Conservation (phyloP, 1,140 invertebrate species). For the Thaumatotibia leucotreta region DNA sequence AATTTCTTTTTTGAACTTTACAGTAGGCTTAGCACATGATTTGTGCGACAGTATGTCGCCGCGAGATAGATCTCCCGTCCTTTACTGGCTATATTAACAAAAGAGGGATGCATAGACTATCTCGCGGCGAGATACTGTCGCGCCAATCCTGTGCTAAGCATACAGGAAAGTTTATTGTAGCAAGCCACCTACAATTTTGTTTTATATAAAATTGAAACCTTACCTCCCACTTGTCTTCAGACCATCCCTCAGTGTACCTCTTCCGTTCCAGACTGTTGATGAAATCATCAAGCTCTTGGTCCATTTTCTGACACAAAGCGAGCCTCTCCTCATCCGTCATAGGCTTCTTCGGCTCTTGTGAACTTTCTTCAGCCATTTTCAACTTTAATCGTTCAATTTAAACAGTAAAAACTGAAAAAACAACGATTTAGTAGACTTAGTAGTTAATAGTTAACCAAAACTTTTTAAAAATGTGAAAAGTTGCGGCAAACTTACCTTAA, state of each 20-base stretch:
- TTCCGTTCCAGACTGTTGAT: conserved; percentile 86
- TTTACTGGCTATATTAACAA: too few relatives aligned
- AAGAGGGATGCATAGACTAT: too few relatives aligned
- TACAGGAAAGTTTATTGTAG: too few relatives aligned
- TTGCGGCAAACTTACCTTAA: too few relatives aligned
- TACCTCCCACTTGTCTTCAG: conserved; percentile 88
- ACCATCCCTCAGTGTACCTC: conserved; percentile 86
- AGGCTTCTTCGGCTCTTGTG: conserved; percentile 42
- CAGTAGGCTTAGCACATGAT: too few relatives aligned
- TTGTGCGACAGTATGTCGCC: too few relatives aligned
- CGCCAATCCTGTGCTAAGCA: too few relatives aligned
- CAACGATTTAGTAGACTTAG: neutral
- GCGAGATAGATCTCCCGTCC: too few relatives aligned
- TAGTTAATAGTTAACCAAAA: neutral
- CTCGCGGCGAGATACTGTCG: too few relatives aligned
- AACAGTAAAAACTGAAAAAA: conserved; percentile 1
- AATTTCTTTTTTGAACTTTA: too few relatives aligned
- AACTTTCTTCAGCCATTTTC: conserved; percentile 32
- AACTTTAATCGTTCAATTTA: neutral
- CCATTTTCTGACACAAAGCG: conserved; percentile 84
- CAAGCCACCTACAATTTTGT: too few relatives aligned
- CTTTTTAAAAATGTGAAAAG: neutral
- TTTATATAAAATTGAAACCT: conserved; percentile 14
- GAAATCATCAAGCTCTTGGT: conserved; percentile 89
- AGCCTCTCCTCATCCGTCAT: conserved; percentile 82